Evolutionary conservation across 2,888 invertebrate species (phyloP), one percentile per base, ranked within the genome.

Genomic region (Parelbella ahira): DNA sequence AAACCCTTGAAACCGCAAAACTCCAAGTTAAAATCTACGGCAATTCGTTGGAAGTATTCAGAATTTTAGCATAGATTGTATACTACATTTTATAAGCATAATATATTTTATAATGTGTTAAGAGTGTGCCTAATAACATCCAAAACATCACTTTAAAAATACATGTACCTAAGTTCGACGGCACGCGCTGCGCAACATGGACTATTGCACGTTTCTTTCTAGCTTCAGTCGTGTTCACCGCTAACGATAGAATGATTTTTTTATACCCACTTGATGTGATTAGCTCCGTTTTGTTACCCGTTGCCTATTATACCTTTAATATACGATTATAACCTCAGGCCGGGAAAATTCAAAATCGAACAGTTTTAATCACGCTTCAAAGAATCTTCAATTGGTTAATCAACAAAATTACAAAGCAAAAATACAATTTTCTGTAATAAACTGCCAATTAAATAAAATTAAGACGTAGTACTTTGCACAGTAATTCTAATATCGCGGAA

Each of bases 381-480:
- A 9, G 18, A 18, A 32, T 24, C 6, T 19, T 10, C 8, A 15
- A 6, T 29, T 29, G 13, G 37, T 37, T 48, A 49, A 52, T 38
- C 36, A 49, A 38, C 25, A 44, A 48, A 8, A 49, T 47, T 37
- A 52, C 47, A 58, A 50, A 48, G 49, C 36, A 44, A 51, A 47
- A 45, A 34, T 33, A 34, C 19, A 20, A 27, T 25, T 7, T 11
- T 10, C 11, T 32, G 33, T 46, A 21, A 32, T 15, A 34, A 37
- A 49, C 29, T 32, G 47, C 33, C 37, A 54, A 52, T 51, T 47
- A 50, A 48, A 33, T 38, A 30, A 50, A 49, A 44, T 43, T 27
- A 28, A 24, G 34, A 43, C 27, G 36, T 29, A 44, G 37, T 38
- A 19, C 33, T 34, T n/a, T n/a, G 20, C 47, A 48, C 46, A 50